These are phyloP conservation scores for Tinamus major DNA, from an alignment of 2,797 vertebrate species.

Conservation along the genomic window DNA sequence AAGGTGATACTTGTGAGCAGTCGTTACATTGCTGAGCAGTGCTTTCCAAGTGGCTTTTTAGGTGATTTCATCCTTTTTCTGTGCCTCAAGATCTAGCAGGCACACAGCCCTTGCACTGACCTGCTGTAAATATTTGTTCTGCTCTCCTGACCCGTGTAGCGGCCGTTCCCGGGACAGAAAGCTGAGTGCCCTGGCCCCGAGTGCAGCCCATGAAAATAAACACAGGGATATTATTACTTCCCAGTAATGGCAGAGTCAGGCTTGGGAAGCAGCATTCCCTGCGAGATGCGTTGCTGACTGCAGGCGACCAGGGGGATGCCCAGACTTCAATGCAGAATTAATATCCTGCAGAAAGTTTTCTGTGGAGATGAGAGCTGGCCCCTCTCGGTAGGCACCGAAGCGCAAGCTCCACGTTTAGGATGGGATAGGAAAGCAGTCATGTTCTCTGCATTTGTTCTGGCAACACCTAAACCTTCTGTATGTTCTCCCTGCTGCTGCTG, in stretches of 20 bases:
- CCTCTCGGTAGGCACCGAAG: neutral
- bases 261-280: conserved; percentile 46
- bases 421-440: neutral
- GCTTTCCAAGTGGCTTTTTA: neutral
- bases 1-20: neutral
- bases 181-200: conserved; percentile 35
- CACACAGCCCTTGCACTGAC: neutral
- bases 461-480: neutral
- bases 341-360: neutral
- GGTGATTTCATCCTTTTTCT: neutral
- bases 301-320: neutral
- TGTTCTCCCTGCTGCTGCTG: neutral
- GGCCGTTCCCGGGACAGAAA: neutral
- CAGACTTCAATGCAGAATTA: neutral
- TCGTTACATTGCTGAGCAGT: neutral
- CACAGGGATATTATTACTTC: conserved; percentile 62
- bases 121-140: conserved; percentile 22
- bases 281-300: conserved; percentile 21
- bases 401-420: neutral
- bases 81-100: neutral
- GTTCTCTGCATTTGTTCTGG: neutral
- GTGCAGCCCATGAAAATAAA: conserved; percentile 69
- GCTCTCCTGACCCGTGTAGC: conserved; percentile 39
- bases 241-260: conserved; percentile 30
- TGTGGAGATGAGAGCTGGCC: neutral